Evolutionary conservation across 2,113 vertebrate species (phyloP).

Genomic region (Brachionichthys hirsutus): DNA sequence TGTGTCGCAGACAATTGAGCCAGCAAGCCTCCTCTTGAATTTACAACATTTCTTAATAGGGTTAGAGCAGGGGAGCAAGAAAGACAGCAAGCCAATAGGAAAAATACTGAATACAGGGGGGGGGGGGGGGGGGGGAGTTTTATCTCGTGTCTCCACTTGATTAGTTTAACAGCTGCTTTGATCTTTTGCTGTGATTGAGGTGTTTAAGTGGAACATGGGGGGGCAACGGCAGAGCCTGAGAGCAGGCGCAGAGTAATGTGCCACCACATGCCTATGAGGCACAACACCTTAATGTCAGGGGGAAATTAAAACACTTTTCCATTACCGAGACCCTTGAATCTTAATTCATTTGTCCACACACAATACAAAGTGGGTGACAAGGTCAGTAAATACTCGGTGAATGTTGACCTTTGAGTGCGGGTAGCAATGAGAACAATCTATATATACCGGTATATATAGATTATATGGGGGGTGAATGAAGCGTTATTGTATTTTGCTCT

Average conservation of each 20-base stretch:
- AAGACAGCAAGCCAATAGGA: conserved; percentile 55
- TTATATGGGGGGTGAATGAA: too few relatives aligned
- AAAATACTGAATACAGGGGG: conserved; percentile 67
- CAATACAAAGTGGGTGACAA: conserved; percentile 81
- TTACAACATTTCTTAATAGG: conserved; percentile 62
- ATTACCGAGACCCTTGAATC: conserved; percentile 87
- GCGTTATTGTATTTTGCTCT: too few relatives aligned
- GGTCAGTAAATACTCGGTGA: conserved; percentile 79
- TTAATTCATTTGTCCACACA: conserved; percentile 88
- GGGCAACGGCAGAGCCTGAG: conserved; percentile 84
- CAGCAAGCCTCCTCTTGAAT: conserved; percentile 48
- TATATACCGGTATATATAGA: too few relatives aligned
- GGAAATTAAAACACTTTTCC: conserved; percentile 94
- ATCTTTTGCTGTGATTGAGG: conserved; percentile 98
- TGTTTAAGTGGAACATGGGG: conserved; percentile 93
- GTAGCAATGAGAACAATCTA: conserved; percentile 61
- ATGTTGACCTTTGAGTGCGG: conserved; percentile 78
- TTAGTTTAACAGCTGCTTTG: conserved; percentile 95
- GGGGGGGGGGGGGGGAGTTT: conserved; percentile 73
- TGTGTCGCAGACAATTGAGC: conserved; percentile 73
- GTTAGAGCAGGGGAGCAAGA: conserved; percentile 46
- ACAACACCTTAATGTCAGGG: conserved; percentile 97
- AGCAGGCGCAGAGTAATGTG: conserved; percentile 82
- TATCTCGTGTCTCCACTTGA: conserved; percentile 84
- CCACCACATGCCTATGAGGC: conserved; percentile 92